Base-by-base conservation (phyloP, 2,797 vertebrate species). In the Hypotaenidia philippensis region DNA sequence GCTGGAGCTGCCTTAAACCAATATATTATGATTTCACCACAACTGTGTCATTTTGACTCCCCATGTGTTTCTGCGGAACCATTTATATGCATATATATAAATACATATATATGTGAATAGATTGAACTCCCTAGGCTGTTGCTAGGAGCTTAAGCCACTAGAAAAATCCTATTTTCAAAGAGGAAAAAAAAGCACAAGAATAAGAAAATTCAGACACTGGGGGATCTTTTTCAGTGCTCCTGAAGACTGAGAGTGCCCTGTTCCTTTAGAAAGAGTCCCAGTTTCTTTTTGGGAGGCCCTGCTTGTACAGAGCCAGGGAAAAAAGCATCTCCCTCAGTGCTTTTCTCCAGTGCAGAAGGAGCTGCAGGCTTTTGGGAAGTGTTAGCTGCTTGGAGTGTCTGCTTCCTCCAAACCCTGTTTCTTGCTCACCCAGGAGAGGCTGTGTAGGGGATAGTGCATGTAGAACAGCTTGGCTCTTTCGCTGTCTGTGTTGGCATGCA, bases 111-210 rank as follows among this genome's bases (percentile, higher is more conserved):
- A 47, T 65, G 41, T 31, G 36, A 94, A 92, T 75, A 78, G 34
- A 69, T 61, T 83, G 71, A 45, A 45, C n/a, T 89, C 65, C 26
- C 25, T 36, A 10, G 71, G 31, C 74, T 86, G 57, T 66, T 49
- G 65, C 83, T 81, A 65, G 56, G 61, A 81, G 69, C 53, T 81
- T 81, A 83, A 93, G 49, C 36, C 56, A 19, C 59, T 52, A 36
- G 69, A 84, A 93, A 87, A 87, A 94, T 90, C 45, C 79, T 49
- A 44, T 89, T 90, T 87, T 83, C 66, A 77, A 81, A 55, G 25
- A 74, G 44, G 15, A 41, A 44, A 41, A 41, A 90, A 66, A 22
- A 71, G 25, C 38, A 29, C 0, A 0, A 17, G 47, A 72, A 89
- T 50, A 61, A 83, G 83, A 93, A 66, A 61, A 79, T 45, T 45